Evolutionary conservation across 2,113 vertebrate genomes (phyloP).

Genomic region (Platysteira castanea): DNA sequence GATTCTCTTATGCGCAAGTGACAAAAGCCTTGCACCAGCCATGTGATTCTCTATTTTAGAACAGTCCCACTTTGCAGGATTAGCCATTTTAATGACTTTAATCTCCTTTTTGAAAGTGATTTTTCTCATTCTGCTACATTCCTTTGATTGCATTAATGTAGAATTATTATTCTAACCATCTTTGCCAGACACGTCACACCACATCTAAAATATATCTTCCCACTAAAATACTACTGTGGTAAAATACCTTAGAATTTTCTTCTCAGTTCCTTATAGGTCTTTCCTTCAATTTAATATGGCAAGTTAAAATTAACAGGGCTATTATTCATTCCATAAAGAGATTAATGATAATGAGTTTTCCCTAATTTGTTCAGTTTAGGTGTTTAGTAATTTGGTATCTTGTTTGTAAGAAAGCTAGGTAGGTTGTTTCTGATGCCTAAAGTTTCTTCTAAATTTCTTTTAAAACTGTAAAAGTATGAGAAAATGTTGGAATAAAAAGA

Average conservation of each 20-base stretch:
- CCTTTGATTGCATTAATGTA: conserved; percentile 75
- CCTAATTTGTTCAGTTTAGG: conserved; percentile 31
- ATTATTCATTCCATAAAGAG: conserved; percentile 53
- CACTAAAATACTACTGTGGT: conserved; percentile 16
- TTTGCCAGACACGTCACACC: conserved; percentile 26
- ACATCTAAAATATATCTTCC: conserved; percentile 19
- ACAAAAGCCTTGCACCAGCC: conserved; percentile 86
- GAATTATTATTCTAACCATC: conserved; percentile 73
- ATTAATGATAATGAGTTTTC: conserved; percentile 59
- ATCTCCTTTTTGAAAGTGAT: conserved; percentile 85
- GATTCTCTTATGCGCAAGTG: conserved; percentile 76
- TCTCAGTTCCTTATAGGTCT: conserved; percentile 30
- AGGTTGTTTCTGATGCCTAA: background rate
- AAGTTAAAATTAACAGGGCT: conserved; percentile 32
- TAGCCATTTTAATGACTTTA: conserved; percentile 93
- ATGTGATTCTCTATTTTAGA: conserved; percentile 87
- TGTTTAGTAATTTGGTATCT: background rate
- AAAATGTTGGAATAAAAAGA: background rate
- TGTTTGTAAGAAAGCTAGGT: background rate
- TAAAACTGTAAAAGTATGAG: background rate
- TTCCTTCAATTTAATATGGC: conserved; percentile 22
- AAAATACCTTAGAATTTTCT: conserved; percentile 43
- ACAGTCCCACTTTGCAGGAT: conserved; percentile 89
- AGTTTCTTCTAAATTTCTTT: background rate
- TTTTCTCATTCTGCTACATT: conserved; percentile 76